Percentiles rank a stretch among this genome's conserved stretches.
phyloP scores from a whole-genome alignment of 2,888 invertebrate species.

The Octodonta nipae region DNA sequence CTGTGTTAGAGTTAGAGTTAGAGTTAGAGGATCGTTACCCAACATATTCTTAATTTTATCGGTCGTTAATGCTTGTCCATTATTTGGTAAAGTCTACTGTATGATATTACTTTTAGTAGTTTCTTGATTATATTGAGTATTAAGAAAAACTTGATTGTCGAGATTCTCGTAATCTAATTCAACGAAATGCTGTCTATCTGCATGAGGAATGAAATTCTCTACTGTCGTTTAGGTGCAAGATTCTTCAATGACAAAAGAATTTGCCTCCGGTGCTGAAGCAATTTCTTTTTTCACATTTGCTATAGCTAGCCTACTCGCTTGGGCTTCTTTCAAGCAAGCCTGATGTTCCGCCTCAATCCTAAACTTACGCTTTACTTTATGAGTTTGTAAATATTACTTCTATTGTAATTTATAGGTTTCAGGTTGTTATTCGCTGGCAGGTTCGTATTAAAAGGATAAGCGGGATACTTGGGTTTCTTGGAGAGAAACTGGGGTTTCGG shows the following conservation, averaged over 20 bases:
- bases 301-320: slow-evolving; percentile 34
- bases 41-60: slow-evolving; percentile 30
- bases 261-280: slow-evolving; percentile 28
- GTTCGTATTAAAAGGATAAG: slow-evolving; percentile 15
- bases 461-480: slow-evolving; percentile 33
- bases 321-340: slow-evolving; percentile 34
- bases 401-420: no score
- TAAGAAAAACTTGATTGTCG: slow-evolving; percentile 15
- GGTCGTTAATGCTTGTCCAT: slow-evolving; percentile 18
- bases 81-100: slow-evolving; percentile 14
- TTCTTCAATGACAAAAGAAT: slow-evolving; percentile 32
- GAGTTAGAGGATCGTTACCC: slow-evolving; percentile 30
- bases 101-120: slow-evolving; percentile 14
- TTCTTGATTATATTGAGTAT: no score
- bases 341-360: slow-evolving; percentile 30
- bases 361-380: slow-evolving; percentile 28
- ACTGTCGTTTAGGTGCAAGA: slow-evolving; percentile 32
- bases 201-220: slow-evolving; percentile 34
- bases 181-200: no score
- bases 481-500: slow-evolving; percentile 31
- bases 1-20: slow-evolving; percentile 35
- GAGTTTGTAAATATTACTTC: no score
- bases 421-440: slow-evolving; percentile 21
- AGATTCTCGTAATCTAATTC: no score
- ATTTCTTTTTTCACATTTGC: slow-evolving; percentile 36